Evolutionary conservation across 2,113 vertebrate genomes (phyloP), one percentile per base, ranked within the genome.

Genomic region (Anhinga rufa): DNA sequence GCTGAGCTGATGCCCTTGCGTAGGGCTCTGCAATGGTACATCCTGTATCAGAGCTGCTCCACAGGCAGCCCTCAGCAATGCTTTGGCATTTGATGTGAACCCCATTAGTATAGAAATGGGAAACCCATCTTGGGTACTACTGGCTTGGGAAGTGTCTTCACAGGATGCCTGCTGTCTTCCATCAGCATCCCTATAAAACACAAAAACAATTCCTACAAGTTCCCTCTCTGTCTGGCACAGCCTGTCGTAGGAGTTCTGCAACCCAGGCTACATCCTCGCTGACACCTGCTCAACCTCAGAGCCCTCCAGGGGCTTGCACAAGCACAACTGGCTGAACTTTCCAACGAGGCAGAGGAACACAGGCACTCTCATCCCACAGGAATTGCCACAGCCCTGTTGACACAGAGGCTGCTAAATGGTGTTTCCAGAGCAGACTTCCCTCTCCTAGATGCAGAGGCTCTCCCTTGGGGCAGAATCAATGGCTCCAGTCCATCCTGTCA

Each of bases 271-370:
- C 36, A 86, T 79, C 94, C 94, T 96, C 3, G 0, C 57, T 92
- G 93, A 94, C 95, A 97, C 91, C 96, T 95, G 60, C 82, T 74
- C 89, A 96, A 48, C 79, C 89, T 81, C 93, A 85, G 71, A 82
- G 58, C 49, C 65, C 78, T 85, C 44, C 61, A 32, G 79, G 92
- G 78, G 5, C 74, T 96, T 97, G 82, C 95, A 95, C 82, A 96
- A 95, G 62, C 85, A 85, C 75, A 82, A 78, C 78, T 82, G 84
- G 78, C 51, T 90, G 93, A 93, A 94, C 87, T 83, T 89, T 78
- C 42, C 3, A 4, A 44, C 1, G 5, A 92, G 91, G 75, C 71
- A 83, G 2, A 7, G 51, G 51, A 87, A 74, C 72, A 74, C 46
- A 36, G 55, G 32, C 42, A 15, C 12, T 69, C 49, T 87, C 82